Base-by-base conservation (phyloP, 2,888 invertebrate genomes). In the Sipha maydis region DNA sequence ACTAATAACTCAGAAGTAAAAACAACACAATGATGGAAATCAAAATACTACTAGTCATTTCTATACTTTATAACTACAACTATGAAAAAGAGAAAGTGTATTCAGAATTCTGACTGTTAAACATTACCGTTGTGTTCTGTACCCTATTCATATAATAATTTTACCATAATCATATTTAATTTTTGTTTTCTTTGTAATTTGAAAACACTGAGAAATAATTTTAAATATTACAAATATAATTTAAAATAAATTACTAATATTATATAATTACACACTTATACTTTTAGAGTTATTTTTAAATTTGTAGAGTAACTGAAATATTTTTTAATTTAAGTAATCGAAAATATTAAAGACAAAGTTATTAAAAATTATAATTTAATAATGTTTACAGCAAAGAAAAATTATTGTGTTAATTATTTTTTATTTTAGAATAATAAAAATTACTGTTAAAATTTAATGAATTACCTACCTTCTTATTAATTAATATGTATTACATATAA, bases 31-130 rank as follows among this genome's bases (percentile, higher is more conserved):
- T 56, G 69, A 31, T 56, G 38, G 19, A 86, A 79, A 78, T 79
- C 25, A 54, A 54, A 85, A 84, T 41, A 79, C 34, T 54, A 54
- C 34, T n/a, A 78, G 79, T 86, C 38, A 80, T 80, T 82, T 82
- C 41, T 82, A 9, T 82, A 73, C 34, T 67, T 34, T 76, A 67
- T 41, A 82, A 75, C 67, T 75, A 77, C n/a, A 69, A 67, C 84
- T 80, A 79, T 34, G 76, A 86, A 88, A 79, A 88, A 88, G 88
- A 88, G 88, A 88, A 88, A 88, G 88, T 82, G 75, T 28, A 28
- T 75, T 67, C 31, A 82, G 82, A 88, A 76, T 88, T 88, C 82
- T 82, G 82, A 80, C 88, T 73, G 71, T 80, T 88, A 75, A 76
- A 79, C 75, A 82, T 88, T 88, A 88, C 75, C 9, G 88, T 75